These are phyloP conservation scores for Cheilosia grossa DNA, from an alignment of 2,888 invertebrate species.

Conservation along the genomic window DNA sequence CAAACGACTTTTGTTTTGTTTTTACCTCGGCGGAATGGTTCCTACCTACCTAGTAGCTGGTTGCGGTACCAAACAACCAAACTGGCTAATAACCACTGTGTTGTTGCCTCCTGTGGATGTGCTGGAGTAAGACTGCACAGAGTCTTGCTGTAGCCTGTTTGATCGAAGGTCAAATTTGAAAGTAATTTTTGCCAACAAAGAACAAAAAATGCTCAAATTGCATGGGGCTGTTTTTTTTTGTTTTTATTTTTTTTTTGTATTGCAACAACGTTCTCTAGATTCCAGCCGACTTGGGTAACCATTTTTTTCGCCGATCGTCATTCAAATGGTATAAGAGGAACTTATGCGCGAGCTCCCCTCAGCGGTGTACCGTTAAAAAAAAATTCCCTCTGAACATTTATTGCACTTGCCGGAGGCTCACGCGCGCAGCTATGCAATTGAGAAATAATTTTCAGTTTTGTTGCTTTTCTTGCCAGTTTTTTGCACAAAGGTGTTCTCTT, in stretches of 20 bases:
- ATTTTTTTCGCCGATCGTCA: constrained; percentile 8
- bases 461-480: background rate
- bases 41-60: background rate
- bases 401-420: constrained; percentile 4
- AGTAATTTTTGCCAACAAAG: constrained; percentile 62
- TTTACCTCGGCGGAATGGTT: background rate
- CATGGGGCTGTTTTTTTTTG: background rate
- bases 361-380: constrained; percentile 14
- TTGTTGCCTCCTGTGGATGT: constrained; percentile 40
- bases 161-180: constrained; percentile 64
- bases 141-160: constrained; percentile 39
- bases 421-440: constrained; percentile 21
- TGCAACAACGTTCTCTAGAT: constrained; percentile 31
- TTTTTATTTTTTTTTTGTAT: background rate
- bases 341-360: constrained; percentile 6
- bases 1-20: constrained; percentile 10
- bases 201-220: constrained; percentile 25
- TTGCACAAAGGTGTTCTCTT: constrained; percentile 40
- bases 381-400: constrained; percentile 7
- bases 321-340: constrained; percentile 27
- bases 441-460: constrained; percentile 9
- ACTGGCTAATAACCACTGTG: constrained; percentile 40
- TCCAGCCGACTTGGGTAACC: constrained; percentile 11
- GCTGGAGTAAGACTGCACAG: constrained; percentile 11
- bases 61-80: constrained; percentile 24